Conservation (phyloP, 2,888 invertebrate genomes). For the Selenia dentaria region DNA sequence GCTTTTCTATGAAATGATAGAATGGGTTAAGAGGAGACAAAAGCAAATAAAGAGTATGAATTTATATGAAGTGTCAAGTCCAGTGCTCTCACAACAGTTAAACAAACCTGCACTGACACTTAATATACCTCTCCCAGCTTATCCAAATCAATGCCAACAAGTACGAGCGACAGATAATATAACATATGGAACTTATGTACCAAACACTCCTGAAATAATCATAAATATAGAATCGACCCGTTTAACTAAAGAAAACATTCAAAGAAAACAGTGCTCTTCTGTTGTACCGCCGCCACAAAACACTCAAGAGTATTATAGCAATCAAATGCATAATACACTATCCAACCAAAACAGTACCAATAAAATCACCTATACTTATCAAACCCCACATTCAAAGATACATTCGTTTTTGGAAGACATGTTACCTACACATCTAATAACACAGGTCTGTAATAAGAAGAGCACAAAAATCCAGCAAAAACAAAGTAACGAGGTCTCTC, state of each 20-base stretch:
- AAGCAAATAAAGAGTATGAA: slow-evolving; percentile 5
- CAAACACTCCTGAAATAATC: background rate
- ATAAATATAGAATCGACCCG: background rate
- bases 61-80: background rate
- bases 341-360: too few relatives aligned
- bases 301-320: background rate
- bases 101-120: background rate
- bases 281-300: background rate
- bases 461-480: too few relatives aligned
- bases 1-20: slow-evolving; percentile 43
- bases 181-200: background rate
- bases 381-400: too few relatives aligned
- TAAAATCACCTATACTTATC: too few relatives aligned
- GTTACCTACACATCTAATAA: too few relatives aligned
- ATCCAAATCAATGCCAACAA: background rate
- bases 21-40: slow-evolving; percentile 42
- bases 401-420: too few relatives aligned
- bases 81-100: background rate
- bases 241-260: too few relatives aligned
- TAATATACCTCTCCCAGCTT: background rate
- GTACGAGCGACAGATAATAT: background rate
- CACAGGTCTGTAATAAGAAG: too few relatives aligned
- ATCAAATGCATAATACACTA: background rate
- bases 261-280: background rate
- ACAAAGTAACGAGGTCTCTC: too few relatives aligned